Percentiles rank a stretch among this genome's conserved stretches.
Conservation (phyloP, 30 jellyfish, hydroid and myxozoan genomes). For the Chrysaora quinquecirrha region DNA sequence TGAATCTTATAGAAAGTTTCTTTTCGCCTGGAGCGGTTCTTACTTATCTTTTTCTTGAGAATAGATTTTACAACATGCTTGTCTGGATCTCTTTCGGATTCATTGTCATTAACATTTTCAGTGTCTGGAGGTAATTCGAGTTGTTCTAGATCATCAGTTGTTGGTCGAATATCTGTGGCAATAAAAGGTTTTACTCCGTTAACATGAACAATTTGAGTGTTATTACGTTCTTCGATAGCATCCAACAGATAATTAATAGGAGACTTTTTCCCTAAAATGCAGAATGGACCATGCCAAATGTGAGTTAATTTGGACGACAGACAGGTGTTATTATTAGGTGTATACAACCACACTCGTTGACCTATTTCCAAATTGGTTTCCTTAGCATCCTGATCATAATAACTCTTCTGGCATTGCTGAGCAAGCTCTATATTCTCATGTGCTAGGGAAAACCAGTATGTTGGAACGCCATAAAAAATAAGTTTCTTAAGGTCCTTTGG, state of each 20-base stretch:
- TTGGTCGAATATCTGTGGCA: constrained; percentile 16
- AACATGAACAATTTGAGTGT: constrained; percentile 46
- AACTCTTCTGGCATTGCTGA: constrained; percentile 26
- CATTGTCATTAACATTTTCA: no score
- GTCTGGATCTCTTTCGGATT: constrained; percentile 2
- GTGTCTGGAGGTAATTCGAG: no score
- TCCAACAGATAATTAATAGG: constrained; percentile 47
- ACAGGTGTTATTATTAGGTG: constrained; percentile 51
- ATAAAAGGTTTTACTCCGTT: no score
- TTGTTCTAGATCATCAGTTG: no score
- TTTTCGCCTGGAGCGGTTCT: constrained; percentile 17
- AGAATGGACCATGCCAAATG: constrained; percentile 75
- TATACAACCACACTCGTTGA: constrained; percentile 64
- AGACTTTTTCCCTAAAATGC: constrained; percentile 61
- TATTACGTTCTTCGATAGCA: constrained; percentile 28
- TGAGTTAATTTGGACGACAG: constrained; percentile 46
- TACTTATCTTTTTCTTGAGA: no score
- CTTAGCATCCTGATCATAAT: constrained; percentile 42
- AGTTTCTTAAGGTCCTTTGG: no score
- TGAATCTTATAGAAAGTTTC: constrained; percentile 27
- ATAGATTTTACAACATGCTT: no score
- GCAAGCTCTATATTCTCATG: constrained; percentile 43
- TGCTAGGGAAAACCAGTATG: no score
- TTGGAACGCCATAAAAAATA: no score
- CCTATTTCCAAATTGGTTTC: constrained; percentile 33